These are phyloP conservation scores for pig (Sus scrofa) DNA, from an alignment of 2,113 vertebrate species.

Conservation along the genomic window T2T-Sscrofa CM000814.6:145886501-145887000, in stretches of 20 bases:
- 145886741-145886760: too few species aligned
- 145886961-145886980: not conserved
- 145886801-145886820: not conserved
- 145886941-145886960: fast-evolving
- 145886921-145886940: too few species aligned
- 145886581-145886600: not conserved
- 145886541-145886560: not conserved
- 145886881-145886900: too few species aligned
- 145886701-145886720: not conserved
- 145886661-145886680: not conserved
- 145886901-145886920: not conserved
- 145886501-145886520: not conserved
- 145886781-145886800: fast-evolving
- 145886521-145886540: not conserved
- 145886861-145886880: not conserved
- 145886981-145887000: not conserved
- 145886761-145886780: fast-evolving
- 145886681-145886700: not conserved
- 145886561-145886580: not conserved
- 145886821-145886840: fast-evolving
- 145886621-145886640: not conserved
- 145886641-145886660: constrained; percentile 12
- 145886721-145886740: not conserved
- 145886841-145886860: fast-evolving
- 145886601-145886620: not conserved